These are phyloP conservation scores for Apamea sordens DNA, from an alignment of 2,888 invertebrate species.

Conservation along the genomic window DNA sequence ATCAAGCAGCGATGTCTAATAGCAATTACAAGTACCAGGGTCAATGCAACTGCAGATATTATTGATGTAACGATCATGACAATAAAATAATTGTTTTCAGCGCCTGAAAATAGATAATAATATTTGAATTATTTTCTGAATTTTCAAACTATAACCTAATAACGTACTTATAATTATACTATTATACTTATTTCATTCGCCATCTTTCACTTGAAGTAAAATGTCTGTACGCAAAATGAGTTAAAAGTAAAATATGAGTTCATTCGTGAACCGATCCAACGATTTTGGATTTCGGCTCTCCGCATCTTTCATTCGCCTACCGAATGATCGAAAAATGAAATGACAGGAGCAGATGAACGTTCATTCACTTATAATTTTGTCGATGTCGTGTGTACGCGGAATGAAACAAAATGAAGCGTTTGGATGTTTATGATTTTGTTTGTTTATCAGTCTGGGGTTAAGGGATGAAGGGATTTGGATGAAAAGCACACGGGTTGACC, in stretches of 20 bases:
- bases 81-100: background rate
- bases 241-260: background rate
- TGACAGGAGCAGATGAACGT: background rate
- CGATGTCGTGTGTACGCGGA: background rate
- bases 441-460: background rate
- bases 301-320: background rate
- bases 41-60: constrained; percentile 15
- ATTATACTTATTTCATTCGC: background rate
- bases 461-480: background rate
- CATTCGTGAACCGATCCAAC: background rate
- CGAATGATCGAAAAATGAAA: background rate
- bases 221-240: background rate
- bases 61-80: constrained; percentile 10
- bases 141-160: background rate
- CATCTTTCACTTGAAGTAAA: background rate
- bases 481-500: background rate
- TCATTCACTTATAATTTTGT: background rate
- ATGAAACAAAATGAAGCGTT: background rate
- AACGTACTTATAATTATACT: background rate
- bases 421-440: background rate
- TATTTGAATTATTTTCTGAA: background rate
- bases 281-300: background rate
- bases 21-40: background rate
- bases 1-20: background rate
- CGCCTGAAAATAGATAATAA: constrained; percentile 9